These are phyloP conservation scores for Strigops habroptila DNA, from an alignment of 2,113 vertebrate species.

Conservation along the genomic window DNA sequence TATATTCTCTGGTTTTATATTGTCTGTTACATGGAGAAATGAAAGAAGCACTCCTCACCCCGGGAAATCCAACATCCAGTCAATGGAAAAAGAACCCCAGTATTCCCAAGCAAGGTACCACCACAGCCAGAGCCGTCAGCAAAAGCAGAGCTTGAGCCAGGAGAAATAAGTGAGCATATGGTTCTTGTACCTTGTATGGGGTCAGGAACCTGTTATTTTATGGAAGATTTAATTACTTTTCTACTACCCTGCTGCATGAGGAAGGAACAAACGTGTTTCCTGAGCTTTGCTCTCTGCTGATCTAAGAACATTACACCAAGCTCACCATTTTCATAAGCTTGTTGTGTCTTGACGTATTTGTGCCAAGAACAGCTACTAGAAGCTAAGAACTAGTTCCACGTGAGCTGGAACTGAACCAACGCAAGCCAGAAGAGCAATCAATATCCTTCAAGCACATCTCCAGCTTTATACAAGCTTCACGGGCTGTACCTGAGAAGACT, in stretches of 20 bases:
- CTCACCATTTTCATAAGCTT: not conserved
- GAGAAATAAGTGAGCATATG: not conserved
- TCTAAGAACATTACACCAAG: not conserved
- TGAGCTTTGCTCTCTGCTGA: slow-evolving; percentile 2
- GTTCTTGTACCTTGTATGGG: not conserved
- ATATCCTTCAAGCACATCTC: not conserved
- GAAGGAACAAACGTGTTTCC: not conserved
- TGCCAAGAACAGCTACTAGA: not conserved
- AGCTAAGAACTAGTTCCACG: not conserved
- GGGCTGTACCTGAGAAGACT: not conserved
- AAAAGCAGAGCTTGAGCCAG: not conserved
- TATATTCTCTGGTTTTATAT: not conserved
- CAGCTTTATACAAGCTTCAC: not conserved
- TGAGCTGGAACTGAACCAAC: not conserved
- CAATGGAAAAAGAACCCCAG: not conserved
- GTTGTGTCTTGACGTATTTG: not conserved
- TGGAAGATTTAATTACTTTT: not conserved
- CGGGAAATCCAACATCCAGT: not conserved
- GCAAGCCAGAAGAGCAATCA: not conserved
- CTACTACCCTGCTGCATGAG: not conserved
- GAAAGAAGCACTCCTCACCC: not conserved
- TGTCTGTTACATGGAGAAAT: not conserved
- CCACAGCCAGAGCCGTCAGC: not conserved
- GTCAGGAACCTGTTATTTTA: not conserved
- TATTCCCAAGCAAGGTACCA: not conserved